phyloP scores from a whole-genome alignment of 2,113 vertebrate species.

The Oreotrochilus melanogaster region DNA sequence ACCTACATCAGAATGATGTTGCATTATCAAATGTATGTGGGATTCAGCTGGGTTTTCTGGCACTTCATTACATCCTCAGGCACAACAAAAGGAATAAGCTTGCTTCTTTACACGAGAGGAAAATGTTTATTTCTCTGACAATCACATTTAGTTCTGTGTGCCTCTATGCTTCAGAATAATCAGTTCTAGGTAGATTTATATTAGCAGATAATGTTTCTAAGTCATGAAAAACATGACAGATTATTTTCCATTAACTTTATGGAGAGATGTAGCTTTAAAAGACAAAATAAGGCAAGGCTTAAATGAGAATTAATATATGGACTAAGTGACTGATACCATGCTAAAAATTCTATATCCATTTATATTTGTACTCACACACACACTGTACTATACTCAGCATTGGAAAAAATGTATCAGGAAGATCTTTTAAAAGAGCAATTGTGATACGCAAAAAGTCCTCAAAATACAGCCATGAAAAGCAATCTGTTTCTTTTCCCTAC shows the following conservation, averaged over 20 bases:
- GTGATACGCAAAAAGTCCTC: neutral
- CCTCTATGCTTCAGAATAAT: neutral
- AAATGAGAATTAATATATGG: neutral
- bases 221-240: neutral
- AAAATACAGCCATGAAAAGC: neutral
- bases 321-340: neutral
- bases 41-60: neutral
- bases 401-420: neutral
- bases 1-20: neutral
- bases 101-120: neutral
- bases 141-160: neutral
- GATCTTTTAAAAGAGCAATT: neutral
- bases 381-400: neutral
- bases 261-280: neutral
- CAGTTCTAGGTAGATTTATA: neutral
- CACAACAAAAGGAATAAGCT: neutral
- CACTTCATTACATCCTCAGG: neutral
- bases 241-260: neutral
- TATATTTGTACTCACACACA: neutral
- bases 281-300: neutral
- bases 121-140: neutral
- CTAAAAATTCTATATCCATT: neutral
- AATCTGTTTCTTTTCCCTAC: neutral
- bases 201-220: neutral
- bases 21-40: neutral